Percentiles rank a stretch among this genome's conserved stretches.
Evolutionary conservation across 2,888 invertebrate species (phyloP).

Genomic region (Cheilosia scutellata): DNA sequence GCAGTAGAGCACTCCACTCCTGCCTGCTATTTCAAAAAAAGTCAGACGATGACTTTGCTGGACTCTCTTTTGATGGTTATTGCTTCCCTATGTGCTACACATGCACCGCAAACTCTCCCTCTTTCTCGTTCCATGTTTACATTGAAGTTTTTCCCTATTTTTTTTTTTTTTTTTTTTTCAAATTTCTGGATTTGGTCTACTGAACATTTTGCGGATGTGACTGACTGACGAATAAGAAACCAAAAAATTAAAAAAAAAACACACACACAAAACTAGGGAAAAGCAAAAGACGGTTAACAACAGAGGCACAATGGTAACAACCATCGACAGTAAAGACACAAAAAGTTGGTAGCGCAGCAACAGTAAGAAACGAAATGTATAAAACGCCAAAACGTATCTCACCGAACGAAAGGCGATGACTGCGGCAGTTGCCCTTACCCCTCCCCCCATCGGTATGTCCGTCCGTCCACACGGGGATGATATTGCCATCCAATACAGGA

Average conservation of each 20-base stretch:
- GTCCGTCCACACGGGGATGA: slow-evolving; percentile 10
- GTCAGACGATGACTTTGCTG: background rate
- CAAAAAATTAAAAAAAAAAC: slow-evolving; percentile 1
- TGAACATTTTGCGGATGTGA: slow-evolving; percentile 71
- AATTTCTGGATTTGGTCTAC: slow-evolving; percentile 68
- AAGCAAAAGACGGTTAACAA: slow-evolving; percentile 37
- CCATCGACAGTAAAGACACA: slow-evolving; percentile 46
- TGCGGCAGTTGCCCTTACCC: background rate
- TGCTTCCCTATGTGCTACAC: slow-evolving; percentile 21
- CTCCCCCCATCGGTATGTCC: background rate
- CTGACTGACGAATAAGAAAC: slow-evolving; percentile 53
- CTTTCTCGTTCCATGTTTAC: slow-evolving; percentile 34
- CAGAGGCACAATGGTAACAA: slow-evolving; percentile 24
- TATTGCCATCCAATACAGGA: slow-evolving; percentile 26
- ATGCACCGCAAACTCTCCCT: slow-evolving; percentile 31
- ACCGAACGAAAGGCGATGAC: slow-evolving; percentile 14
- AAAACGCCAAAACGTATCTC: slow-evolving; percentile 32
- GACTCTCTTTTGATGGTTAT: slow-evolving; percentile 8
- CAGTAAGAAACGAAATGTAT: background rate
- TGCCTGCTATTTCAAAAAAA: slow-evolving; percentile 11
- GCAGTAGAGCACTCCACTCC: background rate
- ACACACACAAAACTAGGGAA: slow-evolving; percentile 26
- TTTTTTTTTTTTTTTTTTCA: slow-evolving; percentile 33
- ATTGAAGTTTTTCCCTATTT: slow-evolving; percentile 45
- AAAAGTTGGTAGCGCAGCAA: slow-evolving; percentile 19